A percentile compares a stretch with the other conserved stretches of the same genome.
Conservation (phyloP, 1,140 invertebrate genomes). For the Samia ricini region DNA sequence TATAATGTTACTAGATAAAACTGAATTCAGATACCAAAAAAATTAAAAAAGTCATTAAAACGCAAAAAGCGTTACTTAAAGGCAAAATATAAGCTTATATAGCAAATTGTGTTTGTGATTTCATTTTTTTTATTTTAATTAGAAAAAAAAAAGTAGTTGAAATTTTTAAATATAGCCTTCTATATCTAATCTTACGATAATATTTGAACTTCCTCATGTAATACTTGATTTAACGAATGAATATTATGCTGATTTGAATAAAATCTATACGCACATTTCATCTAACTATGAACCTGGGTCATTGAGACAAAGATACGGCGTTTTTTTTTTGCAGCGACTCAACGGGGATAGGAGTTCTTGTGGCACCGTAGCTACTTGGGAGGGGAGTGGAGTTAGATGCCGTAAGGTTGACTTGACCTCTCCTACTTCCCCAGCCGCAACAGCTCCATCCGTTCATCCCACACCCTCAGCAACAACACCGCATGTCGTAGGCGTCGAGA, state of each 20-base stretch:
- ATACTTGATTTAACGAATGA: too few relatives aligned
- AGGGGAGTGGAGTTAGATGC: slow-evolving; percentile 79
- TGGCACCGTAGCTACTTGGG: slow-evolving; percentile 80
- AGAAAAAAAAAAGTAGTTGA: too few relatives aligned
- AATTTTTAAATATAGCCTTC: too few relatives aligned
- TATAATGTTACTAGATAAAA: not conserved
- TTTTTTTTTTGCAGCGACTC: slow-evolving; percentile 74
- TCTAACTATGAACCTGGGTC: slow-evolving; percentile 16
- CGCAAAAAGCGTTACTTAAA: too few relatives aligned
- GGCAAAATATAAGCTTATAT: too few relatives aligned
- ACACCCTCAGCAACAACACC: slow-evolving; percentile 41
- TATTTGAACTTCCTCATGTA: too few relatives aligned
- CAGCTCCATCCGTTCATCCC: slow-evolving; percentile 51
- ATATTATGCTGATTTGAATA: not conserved
- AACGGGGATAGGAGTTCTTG: slow-evolving; percentile 81
- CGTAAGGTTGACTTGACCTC: slow-evolving; percentile 77
- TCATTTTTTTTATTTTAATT: too few relatives aligned
- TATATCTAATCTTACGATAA: too few relatives aligned
- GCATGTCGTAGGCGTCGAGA: slow-evolving; percentile 62
- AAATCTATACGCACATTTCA: not conserved
- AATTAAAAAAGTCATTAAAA: not conserved
- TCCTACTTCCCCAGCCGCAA: slow-evolving; percentile 53
- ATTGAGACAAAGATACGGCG: slow-evolving; percentile 27
- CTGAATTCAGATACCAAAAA: not conserved
- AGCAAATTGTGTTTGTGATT: too few relatives aligned